Evolutionary conservation across 2,888 invertebrate genomes (phyloP).

Genomic region (Brachypalpus laphriformis): DNA sequence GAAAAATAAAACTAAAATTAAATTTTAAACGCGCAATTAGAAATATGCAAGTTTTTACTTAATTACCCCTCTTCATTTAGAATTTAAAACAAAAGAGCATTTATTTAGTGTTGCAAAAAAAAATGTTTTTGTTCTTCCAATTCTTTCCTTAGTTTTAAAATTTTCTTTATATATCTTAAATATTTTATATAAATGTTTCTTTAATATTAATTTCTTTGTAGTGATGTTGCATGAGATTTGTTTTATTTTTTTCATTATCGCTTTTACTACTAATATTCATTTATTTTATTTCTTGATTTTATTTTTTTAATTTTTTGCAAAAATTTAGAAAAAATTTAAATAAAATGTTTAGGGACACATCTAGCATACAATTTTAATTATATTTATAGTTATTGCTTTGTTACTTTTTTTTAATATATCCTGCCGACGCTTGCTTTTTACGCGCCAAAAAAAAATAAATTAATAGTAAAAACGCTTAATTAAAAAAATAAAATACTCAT

Average conservation of each 20-base stretch:
- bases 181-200: background rate
- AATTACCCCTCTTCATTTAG: slow-evolving; percentile 12
- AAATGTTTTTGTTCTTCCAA: slow-evolving; percentile 37
- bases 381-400: slow-evolving; percentile 42
- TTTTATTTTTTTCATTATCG: slow-evolving; percentile 82
- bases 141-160: slow-evolving; percentile 6
- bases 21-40: slow-evolving; percentile 25
- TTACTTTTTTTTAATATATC: background rate
- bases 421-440: slow-evolving; percentile 65
- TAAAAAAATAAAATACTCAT: slow-evolving; percentile 83
- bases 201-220: slow-evolving; percentile 78
- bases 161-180: slow-evolving; percentile 12
- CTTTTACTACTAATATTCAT: slow-evolving; percentile 79
- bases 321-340: slow-evolving; percentile 17
- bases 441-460: slow-evolving; percentile 64
- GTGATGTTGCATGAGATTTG: slow-evolving; percentile 83
- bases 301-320: slow-evolving; percentile 64
- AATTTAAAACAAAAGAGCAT: slow-evolving; percentile 38
- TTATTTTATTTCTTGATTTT: slow-evolving; percentile 56
- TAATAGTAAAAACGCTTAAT: slow-evolving; percentile 79
- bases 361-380: slow-evolving; percentile 23
- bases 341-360: slow-evolving; percentile 58
- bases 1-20: slow-evolving; percentile 26
- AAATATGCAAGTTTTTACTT: slow-evolving; percentile 39
- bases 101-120: slow-evolving; percentile 36